These are phyloP conservation scores for Boloria selene DNA, from an alignment of 2,888 invertebrate species.

Conservation along the genomic window DNA sequence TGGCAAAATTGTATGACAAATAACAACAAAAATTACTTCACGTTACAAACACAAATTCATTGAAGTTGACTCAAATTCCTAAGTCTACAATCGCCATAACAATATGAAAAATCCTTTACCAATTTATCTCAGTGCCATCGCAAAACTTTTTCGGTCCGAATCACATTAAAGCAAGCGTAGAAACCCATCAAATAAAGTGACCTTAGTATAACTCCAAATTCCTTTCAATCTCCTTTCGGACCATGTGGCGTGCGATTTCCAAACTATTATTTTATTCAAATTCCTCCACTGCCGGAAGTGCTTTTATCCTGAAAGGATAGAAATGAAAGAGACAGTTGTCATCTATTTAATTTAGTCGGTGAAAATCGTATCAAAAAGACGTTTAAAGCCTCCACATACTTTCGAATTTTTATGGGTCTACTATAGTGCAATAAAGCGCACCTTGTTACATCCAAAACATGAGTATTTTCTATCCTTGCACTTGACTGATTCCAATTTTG, in stretches of 20 bases:
- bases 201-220: slow-evolving; percentile 49
- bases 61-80: neutral
- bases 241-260: slow-evolving; percentile 57
- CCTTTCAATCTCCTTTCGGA: slow-evolving; percentile 46
- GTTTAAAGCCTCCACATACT: slow-evolving; percentile 31
- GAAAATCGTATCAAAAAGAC: slow-evolving; percentile 35
- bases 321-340: slow-evolving; percentile 44
- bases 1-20: no score
- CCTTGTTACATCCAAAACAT: no score
- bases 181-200: slow-evolving; percentile 55
- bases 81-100: neutral
- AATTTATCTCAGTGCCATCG: slow-evolving; percentile 18
- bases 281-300: slow-evolving; percentile 45
- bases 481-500: no score
- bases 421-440: no score
- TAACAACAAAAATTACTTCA: no score
- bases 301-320: slow-evolving; percentile 48
- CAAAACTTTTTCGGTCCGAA: slow-evolving; percentile 34
- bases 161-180: slow-evolving; percentile 36
- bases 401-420: neutral
- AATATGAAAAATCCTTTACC: slow-evolving; percentile 14
- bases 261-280: slow-evolving; percentile 76
- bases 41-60: no score
- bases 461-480: no score
- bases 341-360: slow-evolving; percentile 37